phyloP scores from a whole-genome alignment of 2,113 vertebrate genomes.

The Chaenogobius annularis region DNA sequence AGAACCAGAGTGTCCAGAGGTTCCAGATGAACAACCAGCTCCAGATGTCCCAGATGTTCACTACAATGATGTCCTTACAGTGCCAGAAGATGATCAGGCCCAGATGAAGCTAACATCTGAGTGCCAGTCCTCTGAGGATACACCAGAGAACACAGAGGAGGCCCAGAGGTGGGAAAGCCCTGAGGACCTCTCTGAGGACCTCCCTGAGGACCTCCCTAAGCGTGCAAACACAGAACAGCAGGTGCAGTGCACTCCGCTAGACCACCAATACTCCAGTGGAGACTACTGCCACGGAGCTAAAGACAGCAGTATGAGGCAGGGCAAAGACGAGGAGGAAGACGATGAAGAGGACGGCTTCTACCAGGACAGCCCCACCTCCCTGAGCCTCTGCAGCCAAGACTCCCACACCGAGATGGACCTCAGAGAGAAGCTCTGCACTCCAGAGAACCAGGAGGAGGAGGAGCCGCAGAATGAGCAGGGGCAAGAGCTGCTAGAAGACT shows the following conservation, averaged over 20 bases:
- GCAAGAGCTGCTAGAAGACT: slow-evolving; percentile 63
- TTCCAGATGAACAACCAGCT: neutral
- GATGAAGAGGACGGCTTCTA: slow-evolving; percentile 58
- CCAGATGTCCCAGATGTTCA: neutral
- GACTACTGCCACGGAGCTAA: slow-evolving; percentile 71
- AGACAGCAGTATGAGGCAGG: slow-evolving; percentile 67
- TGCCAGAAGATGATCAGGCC: neutral
- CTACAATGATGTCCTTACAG: neutral
- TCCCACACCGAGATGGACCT: slow-evolving; percentile 57
- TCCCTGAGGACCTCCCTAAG: neutral
- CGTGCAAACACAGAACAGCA: slow-evolving; percentile 59
- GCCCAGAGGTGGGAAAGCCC: neutral
- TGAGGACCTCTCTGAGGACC: neutral
- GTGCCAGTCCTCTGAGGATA: neutral
- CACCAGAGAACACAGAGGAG: neutral
- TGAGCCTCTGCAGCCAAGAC: slow-evolving; percentile 67
- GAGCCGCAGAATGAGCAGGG: slow-evolving; percentile 59
- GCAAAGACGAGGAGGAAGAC: slow-evolving; percentile 68
- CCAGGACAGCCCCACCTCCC: slow-evolving; percentile 41
- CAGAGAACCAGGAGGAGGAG: slow-evolving; percentile 58
- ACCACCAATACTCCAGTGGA: slow-evolving; percentile 81
- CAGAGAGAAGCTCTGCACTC: slow-evolving; percentile 58
- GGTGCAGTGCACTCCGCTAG: slow-evolving; percentile 67
- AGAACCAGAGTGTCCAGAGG: neutral
- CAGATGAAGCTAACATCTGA: neutral